Evolutionary conservation across 2,113 vertebrate species (phyloP).

Genomic region (Lasiurus borealis): DNA sequence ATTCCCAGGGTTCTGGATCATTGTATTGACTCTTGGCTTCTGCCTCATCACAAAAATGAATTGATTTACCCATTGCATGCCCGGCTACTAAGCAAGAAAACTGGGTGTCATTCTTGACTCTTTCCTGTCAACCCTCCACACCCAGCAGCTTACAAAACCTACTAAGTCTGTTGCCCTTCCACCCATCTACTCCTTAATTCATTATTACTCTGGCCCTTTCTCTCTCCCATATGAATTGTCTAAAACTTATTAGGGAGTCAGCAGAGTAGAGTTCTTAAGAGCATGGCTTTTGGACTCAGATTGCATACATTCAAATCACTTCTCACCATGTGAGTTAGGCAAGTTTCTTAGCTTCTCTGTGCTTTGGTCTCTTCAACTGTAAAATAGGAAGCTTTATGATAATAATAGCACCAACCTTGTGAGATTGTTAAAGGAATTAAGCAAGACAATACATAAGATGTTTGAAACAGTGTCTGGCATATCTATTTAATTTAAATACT

Average conservation of each 20-base stretch:
- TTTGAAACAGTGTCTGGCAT: background rate
- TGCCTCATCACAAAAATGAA: background rate
- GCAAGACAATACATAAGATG: background rate
- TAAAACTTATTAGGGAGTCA: background rate
- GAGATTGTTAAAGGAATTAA: slow-evolving; percentile 1
- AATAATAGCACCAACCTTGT: background rate
- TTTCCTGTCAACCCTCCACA: background rate
- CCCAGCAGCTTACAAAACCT: background rate
- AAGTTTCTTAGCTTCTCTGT: background rate
- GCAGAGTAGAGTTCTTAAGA: background rate
- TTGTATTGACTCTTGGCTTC: background rate
- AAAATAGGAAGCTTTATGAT: background rate
- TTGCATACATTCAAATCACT: background rate
- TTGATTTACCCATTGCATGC: background rate
- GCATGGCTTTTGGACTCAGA: slow-evolving; percentile 23
- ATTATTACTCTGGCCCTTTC: background rate
- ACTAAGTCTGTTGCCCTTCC: background rate
- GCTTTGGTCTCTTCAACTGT: background rate
- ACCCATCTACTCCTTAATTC: background rate
- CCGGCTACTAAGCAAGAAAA: background rate
- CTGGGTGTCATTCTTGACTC: background rate
- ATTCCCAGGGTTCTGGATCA: background rate
- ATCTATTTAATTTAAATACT: slow-evolving; percentile 10
- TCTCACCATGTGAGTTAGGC: background rate
- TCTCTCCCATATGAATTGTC: background rate